Evolutionary conservation across 2,797 vertebrate genomes (phyloP).

Genomic region (Tangara arthus): DNA sequence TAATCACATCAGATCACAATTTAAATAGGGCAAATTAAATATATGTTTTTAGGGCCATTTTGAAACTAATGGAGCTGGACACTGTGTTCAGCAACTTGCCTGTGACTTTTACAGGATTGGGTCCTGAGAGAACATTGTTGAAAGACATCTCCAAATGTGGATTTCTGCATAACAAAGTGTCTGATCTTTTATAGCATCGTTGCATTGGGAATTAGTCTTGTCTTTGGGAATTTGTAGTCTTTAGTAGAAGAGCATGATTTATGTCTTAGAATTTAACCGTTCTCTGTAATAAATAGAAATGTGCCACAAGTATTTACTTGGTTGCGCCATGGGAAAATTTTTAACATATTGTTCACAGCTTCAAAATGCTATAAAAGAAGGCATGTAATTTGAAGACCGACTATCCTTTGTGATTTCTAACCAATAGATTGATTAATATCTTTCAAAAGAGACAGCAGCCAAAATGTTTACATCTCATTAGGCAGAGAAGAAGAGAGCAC

Average conservation of each 20-base stretch:
- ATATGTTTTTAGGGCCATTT: not conserved
- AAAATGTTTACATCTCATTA: slow-evolving; percentile 71
- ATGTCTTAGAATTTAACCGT: slow-evolving; percentile 73
- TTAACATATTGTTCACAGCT: slow-evolving; percentile 74
- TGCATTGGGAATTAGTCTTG: slow-evolving; percentile 71
- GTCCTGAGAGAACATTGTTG: slow-evolving; percentile 42
- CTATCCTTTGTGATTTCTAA: slow-evolving; percentile 58
- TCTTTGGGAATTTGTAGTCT: slow-evolving; percentile 72
- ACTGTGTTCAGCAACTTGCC: not conserved
- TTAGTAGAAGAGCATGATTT: slow-evolving; percentile 74
- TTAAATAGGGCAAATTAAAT: slow-evolving; percentile 25
- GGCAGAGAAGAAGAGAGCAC: slow-evolving; percentile 28
- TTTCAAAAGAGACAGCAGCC: slow-evolving; percentile 62
- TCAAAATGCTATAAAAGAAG: slow-evolving; percentile 70
- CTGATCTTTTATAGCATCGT: slow-evolving; percentile 60
- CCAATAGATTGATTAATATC: slow-evolving; percentile 67
- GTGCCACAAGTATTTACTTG: slow-evolving; percentile 75
- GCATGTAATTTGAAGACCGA: slow-evolving; percentile 47
- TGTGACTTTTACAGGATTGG: slow-evolving; percentile 19
- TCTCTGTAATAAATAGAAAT: slow-evolving; percentile 78
- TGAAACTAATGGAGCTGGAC: slow-evolving; percentile 17
- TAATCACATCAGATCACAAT: not conserved
- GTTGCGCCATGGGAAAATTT: slow-evolving; percentile 78
- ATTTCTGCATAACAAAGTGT: slow-evolving; percentile 54
- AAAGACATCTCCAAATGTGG: slow-evolving; percentile 60